A percentile compares a stretch with the other conserved stretches of the same genome.
Evolutionary conservation across 2,113 vertebrate species (phyloP).

Genomic region (Telmatochromis brachygnathus): DNA sequence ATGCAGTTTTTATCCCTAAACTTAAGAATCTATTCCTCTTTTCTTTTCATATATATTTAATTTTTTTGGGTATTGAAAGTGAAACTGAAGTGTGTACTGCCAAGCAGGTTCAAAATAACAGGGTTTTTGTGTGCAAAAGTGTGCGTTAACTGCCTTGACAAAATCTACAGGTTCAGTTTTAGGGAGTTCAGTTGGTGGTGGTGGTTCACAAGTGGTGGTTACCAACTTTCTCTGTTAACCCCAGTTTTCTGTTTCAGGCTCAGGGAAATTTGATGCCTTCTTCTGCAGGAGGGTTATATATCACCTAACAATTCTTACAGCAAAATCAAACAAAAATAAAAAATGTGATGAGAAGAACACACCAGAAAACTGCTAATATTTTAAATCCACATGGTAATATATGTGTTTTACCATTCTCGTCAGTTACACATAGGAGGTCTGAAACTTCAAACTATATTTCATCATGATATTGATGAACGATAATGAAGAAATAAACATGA

Average conservation of each 20-base stretch:
- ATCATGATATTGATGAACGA: background rate
- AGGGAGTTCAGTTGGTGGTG: background rate
- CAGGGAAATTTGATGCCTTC: background rate
- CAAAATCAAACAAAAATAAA: background rate
- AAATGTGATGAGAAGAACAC: background rate
- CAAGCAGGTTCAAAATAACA: background rate
- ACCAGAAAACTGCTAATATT: background rate
- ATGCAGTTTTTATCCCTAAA: background rate
- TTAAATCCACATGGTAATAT: background rate
- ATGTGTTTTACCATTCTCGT: background rate
- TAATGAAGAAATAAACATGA: background rate
- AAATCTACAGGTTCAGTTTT: background rate
- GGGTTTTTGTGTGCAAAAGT: background rate
- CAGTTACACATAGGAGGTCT: background rate
- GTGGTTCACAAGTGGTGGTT: background rate
- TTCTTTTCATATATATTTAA: background rate
- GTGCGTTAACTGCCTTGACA: background rate
- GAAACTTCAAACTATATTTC: background rate
- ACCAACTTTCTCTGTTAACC: background rate
- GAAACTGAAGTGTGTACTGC: background rate
- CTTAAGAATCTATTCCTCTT: background rate
- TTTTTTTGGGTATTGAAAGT: background rate
- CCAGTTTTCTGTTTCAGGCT: background rate
- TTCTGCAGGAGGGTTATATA: background rate
- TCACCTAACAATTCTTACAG: no score